Base-by-base conservation (phyloP, 1,140 invertebrate species). In the Drosophila gunungcola region DNA sequence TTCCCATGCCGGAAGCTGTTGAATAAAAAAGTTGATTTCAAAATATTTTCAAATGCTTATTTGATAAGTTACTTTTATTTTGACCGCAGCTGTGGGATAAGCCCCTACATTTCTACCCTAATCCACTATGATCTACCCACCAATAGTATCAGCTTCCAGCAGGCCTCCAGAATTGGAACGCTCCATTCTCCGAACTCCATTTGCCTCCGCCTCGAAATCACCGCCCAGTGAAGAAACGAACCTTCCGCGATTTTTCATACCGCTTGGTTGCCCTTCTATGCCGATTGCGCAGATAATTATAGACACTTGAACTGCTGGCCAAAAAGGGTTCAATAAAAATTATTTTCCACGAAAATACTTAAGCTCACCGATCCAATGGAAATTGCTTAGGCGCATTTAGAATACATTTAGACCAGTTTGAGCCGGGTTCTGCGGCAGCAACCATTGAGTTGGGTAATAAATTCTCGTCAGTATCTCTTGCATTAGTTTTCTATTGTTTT, bases 341-440 rank as follows among this genome's bases (percentile, higher is more conserved):
- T 3, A 11, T 0, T 10, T 13, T 7, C 3, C 1, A 2, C 3
- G 21, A 10, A 0, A 21, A 6, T 0, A 25, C 25, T 32, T 32
- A 0, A 36, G 53, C 77, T 80, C 49, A 91, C 90, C 65, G 49
- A 83, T 73, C 76, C 61, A 83, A 56, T 74, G 29, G 49, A 61
- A 43, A 61, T 46, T 53, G 58, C 51, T 84, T 68, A 74, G 58
- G 68, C 75, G 75, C 86, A 90, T 89, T 89, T 81, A 80, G 77
- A 78, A 70, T 45, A 79, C 83, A 79, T 84, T 84, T 64, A 57
- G 62, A 73, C 48, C 52, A 60, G 38, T 5, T 49, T 61, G 46
- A 39, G 32, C 25, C 16, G 12, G 48, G 16, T 43, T 53, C 41
- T 60, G 46, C 53, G 54, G 45, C 27, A 32, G 16, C 16, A 62